These are phyloP conservation scores for Deroplatys truncata DNA, from an alignment of 2,888 invertebrate genomes.

Conservation along the genomic window DNA sequence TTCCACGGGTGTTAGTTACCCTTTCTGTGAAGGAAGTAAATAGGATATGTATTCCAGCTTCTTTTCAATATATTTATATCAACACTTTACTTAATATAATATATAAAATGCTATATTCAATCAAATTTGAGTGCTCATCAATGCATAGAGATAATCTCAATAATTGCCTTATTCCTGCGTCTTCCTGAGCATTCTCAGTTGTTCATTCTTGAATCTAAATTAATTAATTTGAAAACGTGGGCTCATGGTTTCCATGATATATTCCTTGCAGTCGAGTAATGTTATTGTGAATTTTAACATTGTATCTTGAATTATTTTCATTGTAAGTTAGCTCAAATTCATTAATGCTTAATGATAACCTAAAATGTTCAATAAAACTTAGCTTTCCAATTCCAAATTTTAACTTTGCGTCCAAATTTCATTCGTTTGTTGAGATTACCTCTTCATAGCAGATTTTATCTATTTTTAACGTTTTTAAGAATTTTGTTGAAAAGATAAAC, in stretches of 20 bases:
- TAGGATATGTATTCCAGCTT: conserved; percentile 7
- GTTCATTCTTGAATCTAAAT: not conserved
- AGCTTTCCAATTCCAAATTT: too few relatives aligned
- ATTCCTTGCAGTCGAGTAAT: not conserved
- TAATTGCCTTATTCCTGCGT: not conserved
- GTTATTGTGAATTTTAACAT: too few relatives aligned
- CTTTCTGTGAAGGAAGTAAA: not conserved
- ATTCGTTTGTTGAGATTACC: too few relatives aligned
- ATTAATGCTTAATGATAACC: too few relatives aligned
- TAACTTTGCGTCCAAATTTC: too few relatives aligned
- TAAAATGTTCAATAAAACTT: too few relatives aligned
- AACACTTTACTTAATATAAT: not conserved
- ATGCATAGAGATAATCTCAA: not conserved
- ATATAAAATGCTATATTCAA: not conserved
- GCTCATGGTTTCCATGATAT: not conserved
- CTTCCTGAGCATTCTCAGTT: not conserved
- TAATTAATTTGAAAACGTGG: too few relatives aligned
- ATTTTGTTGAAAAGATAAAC: too few relatives aligned
- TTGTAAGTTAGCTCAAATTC: too few relatives aligned
- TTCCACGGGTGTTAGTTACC: not conserved
- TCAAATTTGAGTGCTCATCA: not conserved
- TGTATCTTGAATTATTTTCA: too few relatives aligned
- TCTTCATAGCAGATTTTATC: too few relatives aligned
- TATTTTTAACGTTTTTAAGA: too few relatives aligned
- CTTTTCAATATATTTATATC: not conserved